Base-by-base conservation (phyloP, 53 echinoderm and acorn worm species). In the Antedon mediterranea region DNA sequence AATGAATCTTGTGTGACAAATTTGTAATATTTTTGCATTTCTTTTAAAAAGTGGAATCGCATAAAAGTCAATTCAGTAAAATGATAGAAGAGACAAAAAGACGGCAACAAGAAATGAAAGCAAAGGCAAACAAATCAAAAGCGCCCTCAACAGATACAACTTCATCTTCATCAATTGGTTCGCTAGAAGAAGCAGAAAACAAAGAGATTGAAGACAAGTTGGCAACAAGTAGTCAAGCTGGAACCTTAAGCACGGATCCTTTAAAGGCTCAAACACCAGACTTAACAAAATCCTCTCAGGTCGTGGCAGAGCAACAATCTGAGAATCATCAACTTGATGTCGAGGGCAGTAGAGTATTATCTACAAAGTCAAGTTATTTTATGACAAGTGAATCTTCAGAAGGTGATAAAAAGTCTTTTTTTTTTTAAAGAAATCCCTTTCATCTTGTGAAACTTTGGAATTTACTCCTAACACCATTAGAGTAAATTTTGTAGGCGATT, bases 51-150 rank as follows among this genome's bases (percentile, higher is more conserved):
- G 97, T 91, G 82, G 80, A 81, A 29, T 82, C 88, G 0, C 88
- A 98, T 79, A 82, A 86, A 74, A 79, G 85, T 11, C 92, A 98
- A 30, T 98, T 98, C 77, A 34, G 82, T 20, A 73, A 89, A 31
- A 82, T 98, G 23, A 75, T 92, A 4, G 83, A 88, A 31, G 76
- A 78, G 26, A 77, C 85, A 15, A 74, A 71, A 74, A 72, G 83
- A 34, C 78, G 79, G 26, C 32, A 33, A 7, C 79, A 3, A 89
- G 31, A 57, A 7, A 87, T 80, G 80, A 83, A 71, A 8, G 30
- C 82, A 71, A 73, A 33, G 14, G 80, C 82, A 34, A 72, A 2
- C 32, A 44, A 57, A 34, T 34, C 77, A 43, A 30, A 79, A 73
- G 75, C 75, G 31, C 28, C 32, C 13, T 32, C 76, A 7, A 32